Evolutionary conservation across 2,797 vertebrate species (phyloP), one percentile per base, ranked within the genome.

Genomic region (Acropternis orthonyx): DNA sequence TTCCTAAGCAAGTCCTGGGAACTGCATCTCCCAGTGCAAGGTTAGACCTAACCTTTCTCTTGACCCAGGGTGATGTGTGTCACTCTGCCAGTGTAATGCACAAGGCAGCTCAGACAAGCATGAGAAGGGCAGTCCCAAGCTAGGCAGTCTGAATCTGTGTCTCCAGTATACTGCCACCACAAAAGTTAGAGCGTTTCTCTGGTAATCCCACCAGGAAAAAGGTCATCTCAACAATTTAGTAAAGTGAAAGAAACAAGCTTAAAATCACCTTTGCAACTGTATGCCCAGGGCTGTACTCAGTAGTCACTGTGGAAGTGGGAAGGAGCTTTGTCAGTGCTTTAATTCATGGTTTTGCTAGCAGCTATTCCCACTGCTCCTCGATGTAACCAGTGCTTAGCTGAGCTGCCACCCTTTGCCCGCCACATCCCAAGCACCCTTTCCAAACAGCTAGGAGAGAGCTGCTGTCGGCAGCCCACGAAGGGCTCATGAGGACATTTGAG

Each of bases 301-400:
- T 7, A 61, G 66, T 44, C 55, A 12, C 37, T 56, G 3, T 4
- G 56, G 73, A 78, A 24, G 0, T 30, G 18, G 19, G 56, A 89
- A 65, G 41, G 49, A 71, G 16, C 19, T 73, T 49, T 79, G 59
- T 30, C 28, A 59, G 4, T 14, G 15, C 44, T 82, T 46, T 62
- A 68, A 67, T 52, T 56, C 87, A 36, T 15, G 39, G 5, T 36
- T 77, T 43, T 67, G 17, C n/a, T 54, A 54, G 37, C 41, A 92
- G 41, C 41, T 73, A 2, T 72, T 80, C 49, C 61, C 0, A 1
- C 49, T 75, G 49, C 51, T 76, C 55, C 58, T 74, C 0, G 1
- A 22, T 24, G 27, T 10, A 87, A 71, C 11, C 48, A 37, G 44
- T 1, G 3, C 59, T 67, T 26, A 37, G 13, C 36, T 0, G 0